A percentile compares a stretch with the other conserved stretches of the same genome.
These are phyloP conservation scores for Gerris lacustris DNA, from an alignment of 2,888 invertebrate genomes.

Conservation along the genomic window DNA sequence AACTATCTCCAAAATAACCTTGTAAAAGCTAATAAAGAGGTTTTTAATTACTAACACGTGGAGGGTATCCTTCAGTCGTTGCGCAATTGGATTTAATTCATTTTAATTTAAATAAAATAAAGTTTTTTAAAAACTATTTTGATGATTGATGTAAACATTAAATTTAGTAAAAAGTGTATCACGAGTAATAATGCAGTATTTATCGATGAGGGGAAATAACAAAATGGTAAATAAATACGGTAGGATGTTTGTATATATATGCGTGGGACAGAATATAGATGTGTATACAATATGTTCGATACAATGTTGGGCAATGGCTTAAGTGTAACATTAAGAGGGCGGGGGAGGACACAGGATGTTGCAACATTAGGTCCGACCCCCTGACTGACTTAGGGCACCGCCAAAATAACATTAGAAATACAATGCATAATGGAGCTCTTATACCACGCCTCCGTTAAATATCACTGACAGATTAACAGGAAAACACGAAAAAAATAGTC, in stretches of 20 bases:
- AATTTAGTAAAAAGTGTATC: neutral
- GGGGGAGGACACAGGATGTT: conserved; percentile 1
- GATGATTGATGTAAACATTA: neutral
- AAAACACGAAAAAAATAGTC: no score
- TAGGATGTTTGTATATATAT: no score
- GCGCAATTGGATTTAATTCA: no score
- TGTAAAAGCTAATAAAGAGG: neutral
- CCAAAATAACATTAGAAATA: no score
- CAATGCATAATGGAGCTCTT: no score
- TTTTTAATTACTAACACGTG: neutral
- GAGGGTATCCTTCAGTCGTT: neutral
- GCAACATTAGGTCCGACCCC: neutral
- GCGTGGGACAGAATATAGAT: no score
- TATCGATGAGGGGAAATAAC: neutral
- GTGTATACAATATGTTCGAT: no score
- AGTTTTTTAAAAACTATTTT: neutral
- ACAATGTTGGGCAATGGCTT: neutral
- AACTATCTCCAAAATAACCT: neutral
- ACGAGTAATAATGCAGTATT: neutral
- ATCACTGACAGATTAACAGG: no score
- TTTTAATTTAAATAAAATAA: neutral
- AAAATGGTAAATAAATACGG: no score
- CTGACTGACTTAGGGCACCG: no score
- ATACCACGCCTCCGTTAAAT: no score
- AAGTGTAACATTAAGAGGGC: neutral